A percentile compares a stretch with the other conserved stretches of the same genome.
phyloP scores from a whole-genome alignment of 2,888 invertebrate genomes.

The Melikaiella ostensackeni region DNA sequence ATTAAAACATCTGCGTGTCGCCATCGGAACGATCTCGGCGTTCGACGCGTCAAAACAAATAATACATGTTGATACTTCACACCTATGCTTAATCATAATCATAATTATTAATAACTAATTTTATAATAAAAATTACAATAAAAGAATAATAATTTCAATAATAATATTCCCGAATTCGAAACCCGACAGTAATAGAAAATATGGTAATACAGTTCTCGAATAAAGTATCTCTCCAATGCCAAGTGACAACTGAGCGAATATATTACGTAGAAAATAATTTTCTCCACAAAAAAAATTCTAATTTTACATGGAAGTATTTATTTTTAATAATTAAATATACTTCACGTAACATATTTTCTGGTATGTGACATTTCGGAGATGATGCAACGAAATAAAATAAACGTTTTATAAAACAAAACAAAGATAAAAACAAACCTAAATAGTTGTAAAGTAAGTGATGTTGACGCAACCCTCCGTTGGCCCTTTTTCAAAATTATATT shows the following conservation, averaged over 20 bases:
- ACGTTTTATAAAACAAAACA: constrained; percentile 14
- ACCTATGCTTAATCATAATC: constrained; percentile 1
- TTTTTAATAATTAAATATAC: not conserved
- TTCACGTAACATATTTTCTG: not conserved
- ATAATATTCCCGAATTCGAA: constrained; percentile 21
- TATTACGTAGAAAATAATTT: not conserved
- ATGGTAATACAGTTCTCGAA: constrained; percentile 14
- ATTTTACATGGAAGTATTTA: not conserved
- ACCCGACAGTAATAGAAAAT: not conserved
- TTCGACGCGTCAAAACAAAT: constrained; percentile 38
- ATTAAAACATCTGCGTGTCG: constrained; percentile 66
- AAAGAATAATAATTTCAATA: constrained; percentile 2
- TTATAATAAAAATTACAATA: not conserved
- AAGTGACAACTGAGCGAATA: constrained; percentile 21
- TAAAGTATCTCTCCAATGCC: not conserved
- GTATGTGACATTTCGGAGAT: constrained; percentile 11
- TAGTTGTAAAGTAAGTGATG: not conserved
- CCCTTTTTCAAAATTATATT: not conserved
- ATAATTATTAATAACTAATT: not conserved
- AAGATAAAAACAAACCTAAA: not conserved
- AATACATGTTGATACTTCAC: constrained; percentile 34
- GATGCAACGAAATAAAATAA: constrained; percentile 17
- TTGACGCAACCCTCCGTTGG: not conserved
- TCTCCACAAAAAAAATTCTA: not conserved
- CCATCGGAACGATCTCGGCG: constrained; percentile 8